phyloP scores from a whole-genome alignment of 2,888 invertebrate species.

The Drosophila mulleri region DNA sequence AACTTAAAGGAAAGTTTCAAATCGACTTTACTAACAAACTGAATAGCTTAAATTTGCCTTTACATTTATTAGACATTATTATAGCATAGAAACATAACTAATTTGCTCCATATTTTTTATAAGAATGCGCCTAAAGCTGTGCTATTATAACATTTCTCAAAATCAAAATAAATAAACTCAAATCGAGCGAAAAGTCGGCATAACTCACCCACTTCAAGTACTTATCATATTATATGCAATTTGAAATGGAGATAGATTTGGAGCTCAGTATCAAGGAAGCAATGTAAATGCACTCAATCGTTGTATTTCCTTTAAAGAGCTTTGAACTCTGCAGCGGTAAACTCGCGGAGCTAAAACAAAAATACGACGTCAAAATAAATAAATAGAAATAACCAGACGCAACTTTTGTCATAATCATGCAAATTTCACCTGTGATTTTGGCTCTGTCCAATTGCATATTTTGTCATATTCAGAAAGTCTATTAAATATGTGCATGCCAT shows the following conservation, averaged over 20 bases:
- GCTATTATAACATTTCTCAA: constrained; percentile 22
- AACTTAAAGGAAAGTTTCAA: too few species aligned
- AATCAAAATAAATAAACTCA: neutral
- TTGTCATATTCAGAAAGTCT: constrained; percentile 73
- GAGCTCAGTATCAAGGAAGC: constrained; percentile 36
- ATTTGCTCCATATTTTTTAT: neutral
- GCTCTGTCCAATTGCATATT: constrained; percentile 63
- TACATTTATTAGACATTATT: neutral
- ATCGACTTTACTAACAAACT: neutral
- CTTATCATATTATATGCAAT: constrained; percentile 37
- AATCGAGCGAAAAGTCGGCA: constrained; percentile 22
- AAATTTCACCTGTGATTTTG: constrained; percentile 72
- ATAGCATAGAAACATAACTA: neutral
- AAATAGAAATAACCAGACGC: constrained; percentile 10
- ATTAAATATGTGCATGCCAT: constrained; percentile 79
- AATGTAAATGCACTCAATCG: constrained; percentile 11
- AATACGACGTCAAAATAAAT: neutral
- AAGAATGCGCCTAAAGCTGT: constrained; percentile 52
- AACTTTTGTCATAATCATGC: constrained; percentile 76
- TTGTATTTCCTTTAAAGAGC: constrained; percentile 41
- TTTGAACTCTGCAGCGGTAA: constrained; percentile 46
- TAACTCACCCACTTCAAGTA: constrained; percentile 12
- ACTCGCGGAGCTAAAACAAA: constrained; percentile 1
- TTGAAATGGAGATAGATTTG: constrained; percentile 39
- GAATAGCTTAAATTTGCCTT: neutral